A percentile compares a stretch with the other conserved stretches of the same genome.
phyloP scores from a whole-genome alignment of 2,797 vertebrate species.

The Gallinago stenura region DNA sequence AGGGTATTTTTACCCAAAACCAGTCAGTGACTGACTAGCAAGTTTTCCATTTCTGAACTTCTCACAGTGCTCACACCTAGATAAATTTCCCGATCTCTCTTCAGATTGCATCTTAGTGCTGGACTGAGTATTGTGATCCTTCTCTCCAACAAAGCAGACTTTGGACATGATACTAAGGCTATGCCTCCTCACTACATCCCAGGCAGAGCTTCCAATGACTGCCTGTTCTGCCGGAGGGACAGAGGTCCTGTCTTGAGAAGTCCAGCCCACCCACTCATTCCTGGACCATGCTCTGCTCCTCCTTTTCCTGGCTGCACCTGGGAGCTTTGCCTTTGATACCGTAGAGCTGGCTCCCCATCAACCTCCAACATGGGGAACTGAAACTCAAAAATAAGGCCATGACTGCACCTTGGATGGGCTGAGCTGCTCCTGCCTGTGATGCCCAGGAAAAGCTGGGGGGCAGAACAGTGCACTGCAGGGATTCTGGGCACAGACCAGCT shows the following conservation, averaged over 20 bases:
- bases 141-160: not conserved
- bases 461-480: not conserved
- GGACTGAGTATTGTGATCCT: accelerated
- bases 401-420: not conserved
- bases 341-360: not conserved
- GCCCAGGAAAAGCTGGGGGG: not conserved
- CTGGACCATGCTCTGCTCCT: not conserved
- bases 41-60: not conserved
- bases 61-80: not conserved
- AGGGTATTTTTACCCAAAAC: not conserved
- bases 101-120: not conserved
- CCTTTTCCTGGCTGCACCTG: not conserved
- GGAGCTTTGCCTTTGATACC: not conserved
- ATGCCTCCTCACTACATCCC: not conserved
- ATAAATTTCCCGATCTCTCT: not conserved
- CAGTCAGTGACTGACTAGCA: not conserved
- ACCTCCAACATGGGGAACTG: not conserved
- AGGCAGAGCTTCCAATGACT: not conserved
- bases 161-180: not conserved
- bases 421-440: accelerated
- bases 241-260: not conserved
- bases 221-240: not conserved
- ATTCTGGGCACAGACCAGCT: not conserved
- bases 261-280: not conserved
- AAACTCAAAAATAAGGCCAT: not conserved